These are phyloP conservation scores for Lutjanus argentimaculatus DNA, from an alignment of 2,797 vertebrate genomes.

Conservation along the genomic window DNA sequence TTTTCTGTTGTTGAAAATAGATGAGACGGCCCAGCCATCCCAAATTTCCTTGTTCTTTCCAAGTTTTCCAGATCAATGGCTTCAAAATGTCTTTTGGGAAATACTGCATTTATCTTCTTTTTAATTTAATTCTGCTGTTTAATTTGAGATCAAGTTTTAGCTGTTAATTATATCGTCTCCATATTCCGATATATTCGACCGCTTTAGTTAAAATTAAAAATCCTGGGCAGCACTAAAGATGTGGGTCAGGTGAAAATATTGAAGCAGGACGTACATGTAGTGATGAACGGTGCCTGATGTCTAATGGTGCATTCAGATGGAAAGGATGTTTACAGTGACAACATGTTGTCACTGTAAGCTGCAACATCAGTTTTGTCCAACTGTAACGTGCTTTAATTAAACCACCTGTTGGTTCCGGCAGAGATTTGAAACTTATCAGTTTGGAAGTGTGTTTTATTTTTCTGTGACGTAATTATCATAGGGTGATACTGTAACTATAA, in stretches of 20 bases:
- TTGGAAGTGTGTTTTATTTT: slow-evolving; percentile 1
- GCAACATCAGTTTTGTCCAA: too few species aligned
- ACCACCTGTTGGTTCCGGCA: slow-evolving; percentile 4
- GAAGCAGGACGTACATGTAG: not conserved
- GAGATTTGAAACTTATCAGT: not conserved
- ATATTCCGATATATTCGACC: too few species aligned
- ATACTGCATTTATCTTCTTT: too few species aligned
- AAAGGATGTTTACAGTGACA: slow-evolving; percentile 39
- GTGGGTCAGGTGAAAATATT: not conserved
- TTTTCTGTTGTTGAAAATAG: too few species aligned
- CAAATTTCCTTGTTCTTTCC: too few species aligned
- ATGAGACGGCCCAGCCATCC: too few species aligned
- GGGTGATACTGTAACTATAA: not conserved
- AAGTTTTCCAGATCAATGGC: too few species aligned
- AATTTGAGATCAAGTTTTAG: too few species aligned
- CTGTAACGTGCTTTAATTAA: not conserved
- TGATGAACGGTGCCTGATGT: not conserved
- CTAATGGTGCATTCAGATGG: slow-evolving; percentile 27
- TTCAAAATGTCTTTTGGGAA: too few species aligned
- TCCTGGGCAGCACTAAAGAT: not conserved
- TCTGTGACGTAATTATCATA: not conserved
- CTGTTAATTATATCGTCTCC: too few species aligned
- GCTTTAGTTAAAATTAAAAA: too few species aligned
- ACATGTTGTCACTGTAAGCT: slow-evolving; percentile 36
- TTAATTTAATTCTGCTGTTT: too few species aligned